Evolutionary conservation across 2,113 vertebrate genomes (phyloP).

Genomic region (Alaudala cheleensis): DNA sequence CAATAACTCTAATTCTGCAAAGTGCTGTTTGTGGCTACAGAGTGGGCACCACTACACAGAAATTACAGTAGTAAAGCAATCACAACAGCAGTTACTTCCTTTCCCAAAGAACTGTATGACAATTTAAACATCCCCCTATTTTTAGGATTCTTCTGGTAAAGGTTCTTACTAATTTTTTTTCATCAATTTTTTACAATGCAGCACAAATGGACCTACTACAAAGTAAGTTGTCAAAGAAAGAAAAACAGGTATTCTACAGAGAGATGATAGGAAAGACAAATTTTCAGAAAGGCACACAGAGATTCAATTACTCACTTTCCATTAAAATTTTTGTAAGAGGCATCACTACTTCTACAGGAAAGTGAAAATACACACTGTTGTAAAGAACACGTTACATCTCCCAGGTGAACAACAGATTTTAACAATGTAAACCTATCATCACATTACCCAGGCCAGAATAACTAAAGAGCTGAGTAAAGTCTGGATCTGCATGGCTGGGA

Average conservation of each 20-base stretch:
- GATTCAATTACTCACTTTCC: slow-evolving; percentile 22
- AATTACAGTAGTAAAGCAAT: background rate
- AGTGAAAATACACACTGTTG: background rate
- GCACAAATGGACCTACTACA: background rate
- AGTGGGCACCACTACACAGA: background rate
- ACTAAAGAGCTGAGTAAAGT: background rate
- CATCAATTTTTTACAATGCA: slow-evolving; percentile 14
- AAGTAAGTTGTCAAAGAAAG: slow-evolving; percentile 39
- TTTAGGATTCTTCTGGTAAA: background rate
- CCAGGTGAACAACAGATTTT: background rate
- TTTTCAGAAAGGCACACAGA: background rate
- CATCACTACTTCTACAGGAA: background rate
- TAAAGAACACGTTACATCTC: background rate
- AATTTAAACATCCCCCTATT: background rate
- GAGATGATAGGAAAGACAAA: background rate
- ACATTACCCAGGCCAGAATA: background rate
- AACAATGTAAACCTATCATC: background rate
- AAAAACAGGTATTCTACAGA: background rate
- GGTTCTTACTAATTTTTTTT: slow-evolving; percentile 2
- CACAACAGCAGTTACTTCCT: background rate
- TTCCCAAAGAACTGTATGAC: background rate
- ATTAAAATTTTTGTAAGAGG: slow-evolving; percentile 30
- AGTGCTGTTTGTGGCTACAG: background rate
- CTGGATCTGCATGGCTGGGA: background rate
- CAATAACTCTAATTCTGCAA: background rate